These are phyloP conservation scores for Erinaceus europaeus DNA, from an alignment of 2,113 vertebrate genomes.

Conservation along the genomic window DNA sequence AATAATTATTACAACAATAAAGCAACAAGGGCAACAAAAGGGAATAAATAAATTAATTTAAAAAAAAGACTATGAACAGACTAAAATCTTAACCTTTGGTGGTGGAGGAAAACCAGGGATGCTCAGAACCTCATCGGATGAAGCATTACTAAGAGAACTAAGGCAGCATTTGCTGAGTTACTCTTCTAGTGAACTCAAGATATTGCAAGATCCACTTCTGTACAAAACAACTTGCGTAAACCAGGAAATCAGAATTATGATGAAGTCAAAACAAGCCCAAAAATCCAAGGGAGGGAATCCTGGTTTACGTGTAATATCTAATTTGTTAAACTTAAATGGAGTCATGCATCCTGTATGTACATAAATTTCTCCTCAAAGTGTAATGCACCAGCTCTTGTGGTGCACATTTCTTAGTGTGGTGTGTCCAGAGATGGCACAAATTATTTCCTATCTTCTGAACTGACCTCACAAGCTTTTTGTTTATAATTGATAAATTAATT, in stretches of 20 bases:
- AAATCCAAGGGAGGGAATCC: not conserved
- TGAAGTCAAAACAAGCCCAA: not conserved
- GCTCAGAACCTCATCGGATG: accelerated
- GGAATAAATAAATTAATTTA: too few relatives aligned
- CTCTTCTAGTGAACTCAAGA: not conserved
- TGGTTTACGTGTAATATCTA: not conserved
- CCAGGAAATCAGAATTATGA: not conserved
- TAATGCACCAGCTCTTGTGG: accelerated
- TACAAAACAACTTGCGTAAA: not conserved
- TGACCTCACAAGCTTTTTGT: not conserved
- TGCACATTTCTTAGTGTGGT: not conserved
- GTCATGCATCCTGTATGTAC: not conserved
- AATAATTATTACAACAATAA: too few relatives aligned
- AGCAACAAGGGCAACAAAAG: too few relatives aligned
- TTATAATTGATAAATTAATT: too few relatives aligned
- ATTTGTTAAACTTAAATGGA: not conserved
- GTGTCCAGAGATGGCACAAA: not conserved
- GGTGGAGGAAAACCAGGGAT: not conserved
- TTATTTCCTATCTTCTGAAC: not conserved
- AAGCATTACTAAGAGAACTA: not conserved
- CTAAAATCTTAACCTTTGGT: not conserved
- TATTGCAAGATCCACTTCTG: not conserved
- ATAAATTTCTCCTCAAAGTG: not conserved
- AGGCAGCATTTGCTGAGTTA: not conserved
- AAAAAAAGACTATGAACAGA: not conserved